Evolutionary conservation across 2,113 vertebrate species (phyloP).

Genomic region (Chloropsis cyanopogon): DNA sequence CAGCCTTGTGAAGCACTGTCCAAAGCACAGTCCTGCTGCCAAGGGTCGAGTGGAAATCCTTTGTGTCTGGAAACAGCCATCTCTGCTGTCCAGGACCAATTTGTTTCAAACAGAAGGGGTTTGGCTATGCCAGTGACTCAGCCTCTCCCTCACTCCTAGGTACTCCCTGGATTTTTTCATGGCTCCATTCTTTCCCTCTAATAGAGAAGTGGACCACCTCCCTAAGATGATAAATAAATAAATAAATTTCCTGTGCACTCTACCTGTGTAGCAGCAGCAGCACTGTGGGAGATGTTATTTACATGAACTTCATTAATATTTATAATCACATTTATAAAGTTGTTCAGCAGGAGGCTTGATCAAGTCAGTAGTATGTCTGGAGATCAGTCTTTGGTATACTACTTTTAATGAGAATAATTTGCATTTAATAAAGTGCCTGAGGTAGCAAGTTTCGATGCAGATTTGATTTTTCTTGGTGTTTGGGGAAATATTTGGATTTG

Average conservation of each 20-base stretch:
- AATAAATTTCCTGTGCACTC: background rate
- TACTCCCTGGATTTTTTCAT: background rate
- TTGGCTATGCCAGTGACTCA: background rate
- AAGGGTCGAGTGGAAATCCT: background rate
- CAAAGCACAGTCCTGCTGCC: background rate
- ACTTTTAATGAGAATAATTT: slow-evolving; percentile 39
- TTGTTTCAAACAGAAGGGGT: background rate
- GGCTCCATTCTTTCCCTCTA: background rate
- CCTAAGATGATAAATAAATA: background rate
- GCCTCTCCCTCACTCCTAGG: background rate
- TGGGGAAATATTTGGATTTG: slow-evolving; percentile 6
- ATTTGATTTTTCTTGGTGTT: background rate
- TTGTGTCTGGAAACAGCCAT: background rate
- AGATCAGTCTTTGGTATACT: slow-evolving; percentile 6
- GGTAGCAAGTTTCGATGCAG: background rate
- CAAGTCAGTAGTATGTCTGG: slow-evolving; percentile 53
- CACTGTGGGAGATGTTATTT: slow-evolving; percentile 53
- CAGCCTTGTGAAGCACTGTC: background rate
- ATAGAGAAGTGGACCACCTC: background rate
- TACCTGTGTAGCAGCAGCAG: slow-evolving; percentile 37
- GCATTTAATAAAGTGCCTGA: slow-evolving; percentile 25
- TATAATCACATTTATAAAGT: slow-evolving; percentile 61
- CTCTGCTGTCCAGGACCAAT: background rate
- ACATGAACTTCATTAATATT: slow-evolving; percentile 67
- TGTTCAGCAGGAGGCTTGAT: slow-evolving; percentile 59